These are phyloP conservation scores for Heteromormyrus szaboi DNA, from an alignment of 2,797 vertebrate species.

Conservation along the genomic window DNA sequence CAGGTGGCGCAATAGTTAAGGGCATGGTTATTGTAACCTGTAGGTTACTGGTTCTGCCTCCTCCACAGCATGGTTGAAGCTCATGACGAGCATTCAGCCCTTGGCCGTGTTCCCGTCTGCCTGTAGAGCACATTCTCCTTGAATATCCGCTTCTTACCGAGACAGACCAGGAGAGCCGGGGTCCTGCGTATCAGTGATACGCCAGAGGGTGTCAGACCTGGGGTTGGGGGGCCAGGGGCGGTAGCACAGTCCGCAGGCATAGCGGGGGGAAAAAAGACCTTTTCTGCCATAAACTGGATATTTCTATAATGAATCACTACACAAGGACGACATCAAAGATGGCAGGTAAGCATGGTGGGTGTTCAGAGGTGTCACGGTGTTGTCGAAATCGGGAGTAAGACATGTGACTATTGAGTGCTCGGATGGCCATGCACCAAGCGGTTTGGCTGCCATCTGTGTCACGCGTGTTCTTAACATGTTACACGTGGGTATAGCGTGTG, in stretches of 20 bases:
- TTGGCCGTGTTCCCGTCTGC: neutral
- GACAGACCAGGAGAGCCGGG: neutral
- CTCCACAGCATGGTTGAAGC: neutral
- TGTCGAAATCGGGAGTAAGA: neutral
- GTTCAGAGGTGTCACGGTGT: neutral
- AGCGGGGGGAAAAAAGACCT: constrained; percentile 33
- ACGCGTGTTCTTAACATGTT: neutral
- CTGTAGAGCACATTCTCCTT: neutral
- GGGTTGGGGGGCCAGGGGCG: neutral
- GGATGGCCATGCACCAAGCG: neutral
- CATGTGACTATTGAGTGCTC: neutral
- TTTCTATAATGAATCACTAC: constrained; percentile 18
- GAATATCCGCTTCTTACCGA: neutral
- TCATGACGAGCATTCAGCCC: neutral
- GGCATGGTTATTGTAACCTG: neutral
- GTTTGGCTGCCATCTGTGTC: neutral
- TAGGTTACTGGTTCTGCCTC: neutral
- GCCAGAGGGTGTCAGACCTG: neutral
- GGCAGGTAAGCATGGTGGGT: neutral
- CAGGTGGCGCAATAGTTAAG: neutral
- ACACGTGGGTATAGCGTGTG: neutral
- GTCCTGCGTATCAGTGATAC: neutral
- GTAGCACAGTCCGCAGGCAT: neutral
- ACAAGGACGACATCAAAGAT: neutral
- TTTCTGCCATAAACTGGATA: neutral